phyloP scores from a whole-genome alignment of 2,797 vertebrate species.

The Enteromius mattozi region DNA sequence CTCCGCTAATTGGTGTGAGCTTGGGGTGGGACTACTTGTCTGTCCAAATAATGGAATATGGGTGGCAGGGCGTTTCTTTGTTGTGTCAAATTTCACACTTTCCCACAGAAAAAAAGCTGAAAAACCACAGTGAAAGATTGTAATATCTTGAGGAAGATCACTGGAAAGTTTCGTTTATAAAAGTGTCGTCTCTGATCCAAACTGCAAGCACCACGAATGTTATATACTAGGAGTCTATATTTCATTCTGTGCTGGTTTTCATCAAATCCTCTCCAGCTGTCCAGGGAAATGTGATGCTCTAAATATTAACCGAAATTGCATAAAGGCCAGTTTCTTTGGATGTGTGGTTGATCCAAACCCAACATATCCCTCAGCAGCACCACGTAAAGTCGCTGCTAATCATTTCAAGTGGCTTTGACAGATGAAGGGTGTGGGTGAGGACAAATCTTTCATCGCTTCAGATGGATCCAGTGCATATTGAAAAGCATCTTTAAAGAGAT shows the following conservation, averaged over 20 bases:
- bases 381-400: conserved; percentile 40
- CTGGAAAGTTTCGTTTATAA: background rate
- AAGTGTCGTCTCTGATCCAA: conserved; percentile 3
- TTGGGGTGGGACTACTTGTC: conserved; percentile 1
- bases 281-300: conserved; percentile 42
- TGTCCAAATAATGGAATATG: background rate
- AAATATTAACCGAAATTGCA: conserved; percentile 44
- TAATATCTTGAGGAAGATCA: background rate
- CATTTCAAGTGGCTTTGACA: conserved; percentile 44
- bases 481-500: conserved; percentile 28
- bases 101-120: background rate
- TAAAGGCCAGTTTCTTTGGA: conserved; percentile 42
- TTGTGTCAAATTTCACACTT: background rate
- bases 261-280: conserved; percentile 35
- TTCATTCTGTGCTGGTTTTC: conserved; percentile 26
- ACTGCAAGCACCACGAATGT: background rate
- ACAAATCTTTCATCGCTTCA: conserved; percentile 40
- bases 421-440: conserved; percentile 41
- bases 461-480: conserved; percentile 20
- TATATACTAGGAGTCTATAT: background rate
- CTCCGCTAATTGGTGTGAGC: background rate
- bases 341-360: conserved; percentile 42
- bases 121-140: background rate
- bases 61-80: background rate
- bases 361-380: conserved; percentile 27